Conservation (phyloP, 2,113 vertebrate species). For the Trogon melanurus region DNA sequence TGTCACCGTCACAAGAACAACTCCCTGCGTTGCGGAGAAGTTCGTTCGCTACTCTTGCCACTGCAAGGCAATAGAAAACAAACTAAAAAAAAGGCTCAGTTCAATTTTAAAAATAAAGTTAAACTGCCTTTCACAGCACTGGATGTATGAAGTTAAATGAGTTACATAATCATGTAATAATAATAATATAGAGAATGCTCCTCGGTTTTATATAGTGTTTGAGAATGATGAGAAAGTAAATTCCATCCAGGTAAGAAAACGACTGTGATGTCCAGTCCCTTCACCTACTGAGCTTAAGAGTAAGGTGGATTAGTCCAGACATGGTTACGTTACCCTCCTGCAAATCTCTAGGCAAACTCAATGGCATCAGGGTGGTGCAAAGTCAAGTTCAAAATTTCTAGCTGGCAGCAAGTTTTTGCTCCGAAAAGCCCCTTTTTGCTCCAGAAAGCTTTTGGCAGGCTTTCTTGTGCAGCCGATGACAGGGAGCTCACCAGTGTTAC, state of each 20-base stretch:
- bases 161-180: neutral
- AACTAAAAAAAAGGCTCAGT: too few species aligned
- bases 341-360: neutral
- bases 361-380: neutral
- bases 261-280: neutral
- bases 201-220: neutral
- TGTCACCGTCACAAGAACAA: neutral
- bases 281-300: neutral
- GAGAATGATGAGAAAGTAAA: neutral
- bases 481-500: neutral
- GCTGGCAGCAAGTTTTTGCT: neutral
- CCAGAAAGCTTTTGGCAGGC: neutral
- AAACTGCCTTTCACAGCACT: neutral
- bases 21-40: fast-evolving
- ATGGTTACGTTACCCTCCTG: neutral
- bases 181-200: neutral
- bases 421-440: neutral
- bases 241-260: neutral
- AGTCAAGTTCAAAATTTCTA: neutral
- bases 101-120: too few species aligned
- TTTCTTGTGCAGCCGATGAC: neutral
- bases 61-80: neutral
- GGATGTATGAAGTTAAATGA: neutral
- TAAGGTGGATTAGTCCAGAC: neutral
- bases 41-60: neutral